Evolutionary conservation across 2,888 invertebrate species (phyloP), one percentile per base, ranked within the genome.

Genomic region (Lissocephala sabroskyi): DNA sequence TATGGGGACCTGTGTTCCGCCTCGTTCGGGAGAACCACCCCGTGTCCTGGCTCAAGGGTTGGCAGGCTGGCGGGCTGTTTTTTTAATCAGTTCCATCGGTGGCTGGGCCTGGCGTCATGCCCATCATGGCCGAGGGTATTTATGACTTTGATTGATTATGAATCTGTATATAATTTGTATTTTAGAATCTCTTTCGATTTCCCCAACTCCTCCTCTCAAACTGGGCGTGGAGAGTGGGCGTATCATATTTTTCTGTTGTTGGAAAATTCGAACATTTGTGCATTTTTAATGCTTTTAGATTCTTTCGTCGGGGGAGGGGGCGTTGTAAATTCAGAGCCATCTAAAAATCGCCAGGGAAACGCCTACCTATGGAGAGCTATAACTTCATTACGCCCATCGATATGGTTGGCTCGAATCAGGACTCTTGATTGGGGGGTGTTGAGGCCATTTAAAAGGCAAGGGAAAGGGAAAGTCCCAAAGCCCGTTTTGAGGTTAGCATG

Each of bases 141-240:
- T 80, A 77, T 79, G 80, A 78, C 79, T 73, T 74, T 80, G 80
- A 80, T 80, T 80, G 81, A 80, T 80, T 81, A 68, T 67, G 59
- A 67, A 62, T 55, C 46, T 55, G 57, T 61, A 46, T 59, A 59
- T 61, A 60, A 65, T 71, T 68, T 62, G 52, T 52, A 59, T 61
- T 66, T 58, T 49, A 58, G 50, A 63, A 11, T 11, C 32, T 32
- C 45, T 41, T 43, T 48, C 36, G 41, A 52, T 54, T 52, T 26
- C 7, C 7, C 7, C 7, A 5, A 5, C 7, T 23, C 7, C 4
- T 7, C 23, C 7, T 23, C 7, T 23, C 23, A 23, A 23, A 23
- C 7, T 32, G 16, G 16, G 35, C 29, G 13, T 45, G 39, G 10
- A 19, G 16, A n/a, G n/a, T n/a, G n/a, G n/a, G n/a, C n/a, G n/a